phyloP scores from a whole-genome alignment of 2,797 vertebrate genomes.

The Vespertilio murinus region DNA sequence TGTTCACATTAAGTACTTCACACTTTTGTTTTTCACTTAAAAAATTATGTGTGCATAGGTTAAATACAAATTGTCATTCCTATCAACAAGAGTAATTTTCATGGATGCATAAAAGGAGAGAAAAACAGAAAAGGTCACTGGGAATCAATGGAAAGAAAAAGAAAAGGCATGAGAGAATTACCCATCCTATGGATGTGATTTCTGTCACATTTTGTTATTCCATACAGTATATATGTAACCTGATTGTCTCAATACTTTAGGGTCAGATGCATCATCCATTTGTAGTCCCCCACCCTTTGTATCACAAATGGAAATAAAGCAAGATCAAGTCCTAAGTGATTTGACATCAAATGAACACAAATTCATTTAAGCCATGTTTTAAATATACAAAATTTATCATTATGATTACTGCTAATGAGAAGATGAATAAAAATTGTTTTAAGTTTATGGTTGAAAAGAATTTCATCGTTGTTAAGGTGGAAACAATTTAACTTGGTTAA shows the following conservation, averaged over 20 bases:
- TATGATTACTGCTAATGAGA: conserved; percentile 6
- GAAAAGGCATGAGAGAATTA: not conserved
- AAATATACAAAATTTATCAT: conserved; percentile 26
- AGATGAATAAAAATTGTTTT: not conserved
- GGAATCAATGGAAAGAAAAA: not conserved
- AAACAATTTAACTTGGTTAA: conserved; percentile 19
- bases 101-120: not conserved
- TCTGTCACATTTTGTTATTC: conserved; percentile 23
- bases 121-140: not conserved
- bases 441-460: not conserved
- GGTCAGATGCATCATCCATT: not conserved
- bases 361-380: conserved; percentile 11
- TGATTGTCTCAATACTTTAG: not conserved
- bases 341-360: not conserved
- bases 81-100: not conserved
- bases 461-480: not conserved
- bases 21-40: not conserved
- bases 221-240: not conserved
- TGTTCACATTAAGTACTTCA: conserved; percentile 51
- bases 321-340: not conserved
- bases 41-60: not conserved
- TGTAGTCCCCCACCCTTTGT: not conserved
- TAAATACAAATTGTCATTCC: not conserved
- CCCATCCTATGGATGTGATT: not conserved
- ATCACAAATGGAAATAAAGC: conserved; percentile 29